Percentiles rank a stretch among this genome's conserved stretches.
Evolutionary conservation across 1,140 invertebrate genomes (phyloP).

Genomic region (Heliconius melpomene): DNA sequence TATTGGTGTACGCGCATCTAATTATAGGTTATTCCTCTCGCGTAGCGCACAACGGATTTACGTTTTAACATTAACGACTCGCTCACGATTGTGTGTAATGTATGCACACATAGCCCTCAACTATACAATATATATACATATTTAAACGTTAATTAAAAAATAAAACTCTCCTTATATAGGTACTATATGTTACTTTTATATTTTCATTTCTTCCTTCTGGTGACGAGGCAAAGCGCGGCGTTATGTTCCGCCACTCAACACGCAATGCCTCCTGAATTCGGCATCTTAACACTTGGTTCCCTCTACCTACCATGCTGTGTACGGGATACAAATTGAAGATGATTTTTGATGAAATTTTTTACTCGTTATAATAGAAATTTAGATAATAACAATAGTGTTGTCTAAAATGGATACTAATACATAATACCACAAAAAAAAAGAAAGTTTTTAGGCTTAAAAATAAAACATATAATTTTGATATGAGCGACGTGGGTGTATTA

Average conservation of each 20-base stretch:
- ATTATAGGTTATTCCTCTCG: constrained; percentile 77
- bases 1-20: constrained; percentile 71
- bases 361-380: too few relatives aligned
- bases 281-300: too few relatives aligned
- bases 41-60: constrained; percentile 65
- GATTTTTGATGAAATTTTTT: too few relatives aligned
- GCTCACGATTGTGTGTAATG: constrained; percentile 49
- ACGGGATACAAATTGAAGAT: too few relatives aligned
- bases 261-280: too few relatives aligned
- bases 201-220: too few relatives aligned
- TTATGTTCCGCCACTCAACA: too few relatives aligned
- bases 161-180: background rate
- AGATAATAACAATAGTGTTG: background rate
- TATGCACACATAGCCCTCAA: constrained; percentile 21
- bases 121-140: too few relatives aligned
- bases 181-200: background rate
- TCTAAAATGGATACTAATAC: background rate
- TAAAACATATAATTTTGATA: background rate
- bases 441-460: background rate
- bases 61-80: constrained; percentile 68
- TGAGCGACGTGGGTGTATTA: background rate
- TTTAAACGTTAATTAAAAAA: too few relatives aligned
- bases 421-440: background rate
- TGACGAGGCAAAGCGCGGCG: too few relatives aligned
- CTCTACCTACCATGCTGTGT: too few relatives aligned